Conservation (phyloP, 2,113 vertebrate species). For the Chauna torquata region DNA sequence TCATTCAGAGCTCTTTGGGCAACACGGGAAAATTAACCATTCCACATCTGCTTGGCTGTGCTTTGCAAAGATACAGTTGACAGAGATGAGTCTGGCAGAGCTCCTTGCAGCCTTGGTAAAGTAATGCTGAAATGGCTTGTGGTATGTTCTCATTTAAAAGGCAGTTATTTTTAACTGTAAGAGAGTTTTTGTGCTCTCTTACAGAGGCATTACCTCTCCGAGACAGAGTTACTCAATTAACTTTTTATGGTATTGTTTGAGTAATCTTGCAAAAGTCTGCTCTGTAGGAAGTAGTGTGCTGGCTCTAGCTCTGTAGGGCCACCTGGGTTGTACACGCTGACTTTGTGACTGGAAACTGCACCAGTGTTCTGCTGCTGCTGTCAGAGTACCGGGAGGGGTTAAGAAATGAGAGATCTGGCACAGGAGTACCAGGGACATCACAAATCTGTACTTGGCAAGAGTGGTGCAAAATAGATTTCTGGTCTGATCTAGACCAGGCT, state of each 20-base stretch:
- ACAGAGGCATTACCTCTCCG: background rate
- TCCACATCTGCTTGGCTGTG: background rate
- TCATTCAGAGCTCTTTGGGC: background rate
- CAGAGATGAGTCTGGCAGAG: background rate
- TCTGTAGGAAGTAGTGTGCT: background rate
- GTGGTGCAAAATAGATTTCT: background rate
- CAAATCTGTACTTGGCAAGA: background rate
- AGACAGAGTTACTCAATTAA: rapidly evolving
- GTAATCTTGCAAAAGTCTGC: background rate
- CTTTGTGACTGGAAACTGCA: background rate
- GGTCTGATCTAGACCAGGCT: background rate
- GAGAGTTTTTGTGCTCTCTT: background rate
- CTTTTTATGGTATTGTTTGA: background rate
- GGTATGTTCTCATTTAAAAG: background rate
- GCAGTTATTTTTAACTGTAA: background rate
- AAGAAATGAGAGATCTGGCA: background rate
- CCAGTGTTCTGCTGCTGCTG: background rate
- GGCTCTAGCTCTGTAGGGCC: background rate
- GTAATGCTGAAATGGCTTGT: background rate
- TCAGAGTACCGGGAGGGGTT: background rate
- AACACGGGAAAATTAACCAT: background rate
- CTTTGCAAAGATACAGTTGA: conserved; percentile 3
- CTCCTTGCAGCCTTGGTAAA: background rate
- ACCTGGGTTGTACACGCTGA: background rate
- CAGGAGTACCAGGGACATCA: background rate